Evolutionary conservation across 2,888 invertebrate species (phyloP).

Genomic region (Uloborus plumipes): DNA sequence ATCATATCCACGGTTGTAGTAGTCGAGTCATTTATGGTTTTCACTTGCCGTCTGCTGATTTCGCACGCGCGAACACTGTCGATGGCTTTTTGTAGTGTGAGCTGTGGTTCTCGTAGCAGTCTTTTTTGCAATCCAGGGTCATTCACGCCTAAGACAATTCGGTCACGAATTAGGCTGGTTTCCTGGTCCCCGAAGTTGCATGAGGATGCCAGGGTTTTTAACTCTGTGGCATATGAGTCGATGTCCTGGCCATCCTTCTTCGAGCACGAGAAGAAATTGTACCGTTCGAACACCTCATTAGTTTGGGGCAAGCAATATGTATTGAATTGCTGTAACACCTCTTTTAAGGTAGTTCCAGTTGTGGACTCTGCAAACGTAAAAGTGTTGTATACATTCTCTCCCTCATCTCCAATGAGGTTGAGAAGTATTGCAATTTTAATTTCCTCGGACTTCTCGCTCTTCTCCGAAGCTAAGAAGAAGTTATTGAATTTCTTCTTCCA

Average conservation of each 20-base stretch:
- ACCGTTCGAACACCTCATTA: too few relatives aligned
- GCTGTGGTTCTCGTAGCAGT: not conserved
- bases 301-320: not conserved
- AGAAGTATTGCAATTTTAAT: too few relatives aligned
- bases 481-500: too few relatives aligned
- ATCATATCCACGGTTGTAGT: too few relatives aligned
- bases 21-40: not conserved
- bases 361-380: not conserved
- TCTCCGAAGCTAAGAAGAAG: too few relatives aligned
- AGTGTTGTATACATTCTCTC: not conserved
- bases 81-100: not conserved
- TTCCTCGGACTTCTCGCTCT: too few relatives aligned
- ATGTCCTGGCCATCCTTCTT: not conserved
- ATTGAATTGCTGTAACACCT: not conserved
- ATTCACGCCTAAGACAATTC: not conserved
- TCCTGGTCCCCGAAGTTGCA: not conserved
- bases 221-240: not conserved
- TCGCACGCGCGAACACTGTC: not conserved
- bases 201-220: not conserved
- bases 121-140: not conserved
- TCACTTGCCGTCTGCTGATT: not conserved
- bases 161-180: not conserved
- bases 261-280: too few relatives aligned
- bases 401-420: slow-evolving; percentile 8
- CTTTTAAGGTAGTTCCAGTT: not conserved